Percentiles rank a stretch among this genome's conserved stretches.
phyloP scores from a whole-genome alignment of 2,888 invertebrate species.

The Cosmorhoe ocellata region DNA sequence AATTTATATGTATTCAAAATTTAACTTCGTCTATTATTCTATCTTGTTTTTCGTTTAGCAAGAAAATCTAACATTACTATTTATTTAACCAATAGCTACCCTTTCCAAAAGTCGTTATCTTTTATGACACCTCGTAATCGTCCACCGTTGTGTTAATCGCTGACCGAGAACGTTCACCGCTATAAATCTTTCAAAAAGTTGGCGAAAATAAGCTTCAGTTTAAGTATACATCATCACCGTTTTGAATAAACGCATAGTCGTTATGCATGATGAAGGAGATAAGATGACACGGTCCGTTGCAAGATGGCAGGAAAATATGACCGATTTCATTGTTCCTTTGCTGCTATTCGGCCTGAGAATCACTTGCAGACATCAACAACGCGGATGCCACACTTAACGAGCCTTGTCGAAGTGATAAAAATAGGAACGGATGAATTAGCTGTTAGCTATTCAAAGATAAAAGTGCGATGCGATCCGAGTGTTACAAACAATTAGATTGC shows the following conservation, averaged over 20 bases:
- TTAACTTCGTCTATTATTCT: too few species aligned
- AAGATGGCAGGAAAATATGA: slow-evolving; percentile 78
- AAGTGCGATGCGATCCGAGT: slow-evolving; percentile 52
- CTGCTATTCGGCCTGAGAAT: slow-evolving; percentile 75
- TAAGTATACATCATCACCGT: slow-evolving; percentile 68
- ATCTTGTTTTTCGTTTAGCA: too few species aligned
- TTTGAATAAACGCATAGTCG: slow-evolving; percentile 70
- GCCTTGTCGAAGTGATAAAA: slow-evolving; percentile 79
- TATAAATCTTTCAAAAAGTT: slow-evolving; percentile 63
- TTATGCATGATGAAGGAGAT: slow-evolving; percentile 75
- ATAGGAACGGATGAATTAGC: slow-evolving; percentile 76
- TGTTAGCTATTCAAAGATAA: slow-evolving; percentile 73
- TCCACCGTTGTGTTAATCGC: slow-evolving; percentile 35
- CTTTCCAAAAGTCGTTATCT: slow-evolving; percentile 25
- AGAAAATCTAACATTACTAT: slow-evolving; percentile 3
- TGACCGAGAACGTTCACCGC: slow-evolving; percentile 21
- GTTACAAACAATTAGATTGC: slow-evolving; percentile 60
- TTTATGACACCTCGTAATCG: slow-evolving; percentile 28
- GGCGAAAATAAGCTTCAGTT: slow-evolving; percentile 69
- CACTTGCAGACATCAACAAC: slow-evolving; percentile 79
- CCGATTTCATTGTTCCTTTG: slow-evolving; percentile 80
- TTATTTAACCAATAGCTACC: slow-evolving; percentile 27
- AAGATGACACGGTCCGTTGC: slow-evolving; percentile 75
- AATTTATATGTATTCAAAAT: too few species aligned
- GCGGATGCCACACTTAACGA: slow-evolving; percentile 79